Evolutionary conservation across 1,140 invertebrate species (phyloP).

Genomic region (Arion vulgaris): DNA sequence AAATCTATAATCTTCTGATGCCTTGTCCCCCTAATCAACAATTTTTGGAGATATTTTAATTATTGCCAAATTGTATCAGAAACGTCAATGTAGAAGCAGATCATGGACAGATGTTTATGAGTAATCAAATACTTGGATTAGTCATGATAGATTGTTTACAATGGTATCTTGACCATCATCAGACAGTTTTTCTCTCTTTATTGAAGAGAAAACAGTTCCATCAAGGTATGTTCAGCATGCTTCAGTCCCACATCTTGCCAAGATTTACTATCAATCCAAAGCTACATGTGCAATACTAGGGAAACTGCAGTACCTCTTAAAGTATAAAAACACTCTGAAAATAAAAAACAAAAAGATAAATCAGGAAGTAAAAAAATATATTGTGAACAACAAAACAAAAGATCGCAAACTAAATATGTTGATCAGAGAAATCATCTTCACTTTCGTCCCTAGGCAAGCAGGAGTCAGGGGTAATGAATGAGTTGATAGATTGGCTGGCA

Average conservation of each 20-base stretch:
- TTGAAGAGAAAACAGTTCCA: not conserved
- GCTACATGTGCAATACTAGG: conserved; percentile 30
- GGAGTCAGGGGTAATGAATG: no score
- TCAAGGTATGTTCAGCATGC: not conserved
- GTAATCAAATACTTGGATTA: not conserved
- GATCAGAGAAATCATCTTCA: no score
- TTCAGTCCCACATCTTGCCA: not conserved
- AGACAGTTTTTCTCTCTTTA: not conserved
- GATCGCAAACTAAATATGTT: no score
- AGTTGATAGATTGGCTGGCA: no score
- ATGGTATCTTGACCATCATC: not conserved
- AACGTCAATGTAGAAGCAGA: not conserved
- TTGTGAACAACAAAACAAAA: no score
- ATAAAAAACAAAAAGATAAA: not conserved
- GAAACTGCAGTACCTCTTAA: conserved; percentile 46
- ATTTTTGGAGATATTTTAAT: not conserved
- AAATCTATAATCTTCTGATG: not conserved
- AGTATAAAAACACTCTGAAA: conserved; percentile 46
- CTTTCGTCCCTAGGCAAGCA: no score
- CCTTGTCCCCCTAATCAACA: no score
- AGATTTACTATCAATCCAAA: conserved; percentile 23
- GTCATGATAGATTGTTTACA: not conserved
- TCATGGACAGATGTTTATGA: not conserved
- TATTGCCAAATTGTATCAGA: not conserved
- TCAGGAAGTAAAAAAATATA: no score